Conservation (phyloP, 2,888 invertebrate species). For the Thera britannica region DNA sequence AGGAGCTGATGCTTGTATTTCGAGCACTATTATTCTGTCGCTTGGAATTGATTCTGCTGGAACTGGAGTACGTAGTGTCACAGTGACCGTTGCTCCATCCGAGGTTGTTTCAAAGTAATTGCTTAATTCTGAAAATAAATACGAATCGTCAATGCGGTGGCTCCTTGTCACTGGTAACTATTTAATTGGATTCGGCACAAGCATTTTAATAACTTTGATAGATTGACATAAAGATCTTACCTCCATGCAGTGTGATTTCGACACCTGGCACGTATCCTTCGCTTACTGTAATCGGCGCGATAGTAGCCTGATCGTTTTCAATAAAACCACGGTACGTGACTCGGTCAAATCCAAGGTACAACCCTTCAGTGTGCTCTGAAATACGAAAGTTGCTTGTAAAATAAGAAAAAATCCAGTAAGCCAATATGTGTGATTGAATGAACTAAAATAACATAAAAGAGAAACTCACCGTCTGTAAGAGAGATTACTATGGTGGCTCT, state of each 20-base stretch:
- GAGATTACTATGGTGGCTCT: conserved; percentile 42
- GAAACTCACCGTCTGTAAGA: conserved; percentile 21
- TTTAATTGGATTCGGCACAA: background rate
- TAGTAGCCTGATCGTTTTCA: conserved; percentile 31
- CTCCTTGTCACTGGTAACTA: background rate
- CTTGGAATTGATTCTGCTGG: conserved; percentile 24
- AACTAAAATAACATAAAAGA: background rate
- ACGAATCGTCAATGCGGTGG: background rate
- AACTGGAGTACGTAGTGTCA: conserved; percentile 25
- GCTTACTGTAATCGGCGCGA: conserved; percentile 47
- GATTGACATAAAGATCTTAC: conserved; percentile 30
- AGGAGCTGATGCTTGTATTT: conserved; percentile 19
- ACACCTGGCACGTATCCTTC: conserved; percentile 48
- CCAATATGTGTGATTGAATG: background rate
- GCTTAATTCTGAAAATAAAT: conserved; percentile 33
- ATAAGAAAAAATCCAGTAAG: background rate
- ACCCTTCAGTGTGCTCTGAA: conserved; percentile 18
- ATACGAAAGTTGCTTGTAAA: background rate
- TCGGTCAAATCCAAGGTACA: conserved; percentile 49
- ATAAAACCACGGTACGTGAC: conserved; percentile 49
- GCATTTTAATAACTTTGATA: background rate
- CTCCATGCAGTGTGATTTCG: conserved; percentile 46
- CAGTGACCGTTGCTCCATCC: conserved; percentile 30
- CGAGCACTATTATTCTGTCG: conserved; percentile 16
- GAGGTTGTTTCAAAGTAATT: conserved; percentile 30